phyloP scores from a whole-genome alignment of 2,113 vertebrate genomes.

The Pomatostomus ruficeps region DNA sequence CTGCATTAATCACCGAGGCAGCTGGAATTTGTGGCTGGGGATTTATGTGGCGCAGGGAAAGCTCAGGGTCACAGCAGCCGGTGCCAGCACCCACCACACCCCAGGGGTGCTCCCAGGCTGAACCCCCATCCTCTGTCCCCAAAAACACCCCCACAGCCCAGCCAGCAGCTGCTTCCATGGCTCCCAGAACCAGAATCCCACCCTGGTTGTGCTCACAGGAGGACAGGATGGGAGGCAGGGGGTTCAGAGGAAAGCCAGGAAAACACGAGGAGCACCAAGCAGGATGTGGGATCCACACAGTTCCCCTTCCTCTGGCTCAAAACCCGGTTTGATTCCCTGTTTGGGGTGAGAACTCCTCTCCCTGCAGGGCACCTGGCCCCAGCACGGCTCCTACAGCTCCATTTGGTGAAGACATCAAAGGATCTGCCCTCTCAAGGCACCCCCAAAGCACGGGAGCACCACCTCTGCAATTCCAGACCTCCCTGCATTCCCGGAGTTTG shows the following conservation, averaged over 20 bases:
- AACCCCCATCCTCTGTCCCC: not conserved
- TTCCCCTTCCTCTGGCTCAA: fast-evolving
- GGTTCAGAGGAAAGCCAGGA: fast-evolving
- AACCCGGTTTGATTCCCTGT: fast-evolving
- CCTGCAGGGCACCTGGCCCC: fast-evolving
- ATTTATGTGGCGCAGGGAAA: fast-evolving
- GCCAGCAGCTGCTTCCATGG: not conserved
- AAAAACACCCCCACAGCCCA: fast-evolving
- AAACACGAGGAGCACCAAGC: not conserved
- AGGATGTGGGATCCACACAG: fast-evolving
- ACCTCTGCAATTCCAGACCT: fast-evolving
- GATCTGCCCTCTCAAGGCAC: not conserved
- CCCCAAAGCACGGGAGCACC: fast-evolving
- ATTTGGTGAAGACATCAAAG: not conserved
- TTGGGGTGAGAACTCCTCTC: fast-evolving
- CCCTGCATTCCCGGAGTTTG: fast-evolving
- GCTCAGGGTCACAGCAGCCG: not conserved
- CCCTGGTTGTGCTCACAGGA: fast-evolving
- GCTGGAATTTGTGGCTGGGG: fast-evolving
- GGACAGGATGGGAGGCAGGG: fast-evolving
- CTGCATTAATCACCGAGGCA: not conserved
- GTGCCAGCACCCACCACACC: not conserved
- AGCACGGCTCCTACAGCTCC: not conserved
- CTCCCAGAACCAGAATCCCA: not conserved
- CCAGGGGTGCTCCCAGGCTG: not conserved